These are phyloP conservation scores for Epinotia nisella DNA, from an alignment of 2,888 invertebrate species.

Conservation along the genomic window DNA sequence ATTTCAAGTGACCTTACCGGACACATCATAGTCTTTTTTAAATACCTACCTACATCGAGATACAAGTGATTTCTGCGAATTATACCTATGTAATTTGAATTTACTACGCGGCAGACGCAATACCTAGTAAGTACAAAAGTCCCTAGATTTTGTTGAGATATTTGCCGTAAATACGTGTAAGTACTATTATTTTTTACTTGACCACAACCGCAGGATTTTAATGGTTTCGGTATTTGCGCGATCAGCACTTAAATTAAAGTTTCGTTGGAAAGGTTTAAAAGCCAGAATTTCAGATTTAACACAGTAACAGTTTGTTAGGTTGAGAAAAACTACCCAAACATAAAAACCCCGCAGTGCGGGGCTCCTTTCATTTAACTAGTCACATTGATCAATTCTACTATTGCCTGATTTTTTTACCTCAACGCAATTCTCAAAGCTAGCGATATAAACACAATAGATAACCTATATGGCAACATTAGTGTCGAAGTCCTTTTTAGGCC, in stretches of 20 bases:
- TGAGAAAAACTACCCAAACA: neutral
- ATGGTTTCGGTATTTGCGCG: too few species aligned
- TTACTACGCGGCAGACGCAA: neutral
- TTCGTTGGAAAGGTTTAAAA: too few species aligned
- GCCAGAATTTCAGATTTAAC: neutral
- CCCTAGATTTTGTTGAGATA: neutral
- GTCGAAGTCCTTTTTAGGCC: neutral
- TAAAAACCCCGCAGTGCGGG: neutral
- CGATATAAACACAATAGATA: neutral
- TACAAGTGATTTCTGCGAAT: conserved; percentile 10
- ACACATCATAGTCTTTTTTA: conserved; percentile 17
- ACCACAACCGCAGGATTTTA: too few species aligned
- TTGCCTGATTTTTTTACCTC: neutral
- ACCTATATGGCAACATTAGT: neutral
- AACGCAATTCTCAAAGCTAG: neutral
- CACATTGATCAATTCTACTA: too few species aligned
- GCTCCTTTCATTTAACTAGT: neutral
- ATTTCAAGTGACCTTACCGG: conserved; percentile 22
- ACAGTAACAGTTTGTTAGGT: neutral
- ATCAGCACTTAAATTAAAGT: too few species aligned
- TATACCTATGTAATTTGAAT: conserved; percentile 3
- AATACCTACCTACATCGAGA: conserved; percentile 8
- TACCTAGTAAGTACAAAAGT: neutral
- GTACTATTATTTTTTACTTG: too few species aligned
- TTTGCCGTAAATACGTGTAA: too few species aligned